Percentiles rank a stretch among this genome's conserved stretches.
Conservation (phyloP, 2,113 vertebrate species). For the Muntiacus reevesi region DNA sequence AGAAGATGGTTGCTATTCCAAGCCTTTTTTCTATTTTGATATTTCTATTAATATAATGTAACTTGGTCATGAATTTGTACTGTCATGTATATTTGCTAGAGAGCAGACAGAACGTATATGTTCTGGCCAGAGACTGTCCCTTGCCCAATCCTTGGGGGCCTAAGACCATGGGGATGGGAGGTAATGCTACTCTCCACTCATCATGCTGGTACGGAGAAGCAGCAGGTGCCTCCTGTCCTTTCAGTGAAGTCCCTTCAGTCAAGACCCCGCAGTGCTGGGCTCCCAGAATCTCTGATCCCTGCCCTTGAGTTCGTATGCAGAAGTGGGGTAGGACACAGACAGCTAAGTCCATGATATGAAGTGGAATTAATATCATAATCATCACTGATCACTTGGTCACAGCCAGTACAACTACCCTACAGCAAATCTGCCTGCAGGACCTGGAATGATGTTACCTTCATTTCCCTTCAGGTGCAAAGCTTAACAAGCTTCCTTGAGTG, state of each 20-base stretch:
- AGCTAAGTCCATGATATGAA: not conserved
- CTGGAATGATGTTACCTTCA: not conserved
- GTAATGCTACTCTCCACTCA: not conserved
- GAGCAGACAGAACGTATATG: not conserved
- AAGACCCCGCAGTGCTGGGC: not conserved
- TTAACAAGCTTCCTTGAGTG: not conserved
- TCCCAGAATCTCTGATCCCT: not conserved
- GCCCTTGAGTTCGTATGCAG: not conserved
- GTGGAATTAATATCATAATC: not conserved
- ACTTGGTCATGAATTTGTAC: conserved; percentile 29
- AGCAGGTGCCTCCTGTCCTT: not conserved
- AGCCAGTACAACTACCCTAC: not conserved
- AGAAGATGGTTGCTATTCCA: not conserved
- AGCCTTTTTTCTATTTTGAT: conserved; percentile 22
- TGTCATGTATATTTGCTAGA: not conserved
- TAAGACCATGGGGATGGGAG: not conserved
- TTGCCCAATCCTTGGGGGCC: not conserved
- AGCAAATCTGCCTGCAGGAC: not conserved
- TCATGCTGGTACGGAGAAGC: not conserved
- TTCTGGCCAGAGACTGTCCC: not conserved
- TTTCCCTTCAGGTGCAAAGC: not conserved
- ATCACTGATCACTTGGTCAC: not conserved
- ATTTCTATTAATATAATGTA: conserved; percentile 57
- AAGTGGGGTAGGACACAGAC: not conserved
- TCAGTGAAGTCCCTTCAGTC: not conserved